Evolutionary conservation across 2,113 vertebrate species (phyloP), one percentile per base, ranked within the genome.

Genomic region (Crocuta crocuta): DNA sequence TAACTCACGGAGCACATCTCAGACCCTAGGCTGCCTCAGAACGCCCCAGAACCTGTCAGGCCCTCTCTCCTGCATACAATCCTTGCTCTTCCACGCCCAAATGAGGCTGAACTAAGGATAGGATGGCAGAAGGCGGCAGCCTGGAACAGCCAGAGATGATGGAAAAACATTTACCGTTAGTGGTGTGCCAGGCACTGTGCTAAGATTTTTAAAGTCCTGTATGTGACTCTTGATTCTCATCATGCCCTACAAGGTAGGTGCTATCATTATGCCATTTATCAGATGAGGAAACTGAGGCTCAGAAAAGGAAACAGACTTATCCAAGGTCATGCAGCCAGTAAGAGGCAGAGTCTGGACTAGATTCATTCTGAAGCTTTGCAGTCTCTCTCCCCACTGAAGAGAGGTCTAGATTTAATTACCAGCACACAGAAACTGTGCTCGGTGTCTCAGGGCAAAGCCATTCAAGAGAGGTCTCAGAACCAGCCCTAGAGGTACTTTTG

Each of bases 91-190:
- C 65, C 81, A 90, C 2, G 12, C 2, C 71, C 45, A 6, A 31
- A 48, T 26, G 81, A 92, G 61, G 74, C 50, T n/a, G 70, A 63
- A 76, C 83, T 96, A 43, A 86, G 79, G 48, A 89, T 83, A 12
- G 43, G 35, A 53, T 23, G 39, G 53, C 45, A 26, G 53, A 43
- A 89, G 73, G 66, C 89, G 23, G 21, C 91, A 70, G 68, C 33
- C 83, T 48, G n/a, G 66, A 58, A 23, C 58, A 73, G 35, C 33
- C 53, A 58, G 82, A 76, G 58, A 55, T 31, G 48, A 33, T 63
- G 58, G 43, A 21, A 90, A 91, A 78, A 35, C 65, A 21, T 53
- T 78, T 78, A 48, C 11, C 8, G 39, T 68, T 55, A 43, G 81
- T 53, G 13, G 35, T 33, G 26, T 61, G 85, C 43, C 58, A 45